Conservation (phyloP, 2,797 vertebrate species). For the Phoebastria nigripes region DNA sequence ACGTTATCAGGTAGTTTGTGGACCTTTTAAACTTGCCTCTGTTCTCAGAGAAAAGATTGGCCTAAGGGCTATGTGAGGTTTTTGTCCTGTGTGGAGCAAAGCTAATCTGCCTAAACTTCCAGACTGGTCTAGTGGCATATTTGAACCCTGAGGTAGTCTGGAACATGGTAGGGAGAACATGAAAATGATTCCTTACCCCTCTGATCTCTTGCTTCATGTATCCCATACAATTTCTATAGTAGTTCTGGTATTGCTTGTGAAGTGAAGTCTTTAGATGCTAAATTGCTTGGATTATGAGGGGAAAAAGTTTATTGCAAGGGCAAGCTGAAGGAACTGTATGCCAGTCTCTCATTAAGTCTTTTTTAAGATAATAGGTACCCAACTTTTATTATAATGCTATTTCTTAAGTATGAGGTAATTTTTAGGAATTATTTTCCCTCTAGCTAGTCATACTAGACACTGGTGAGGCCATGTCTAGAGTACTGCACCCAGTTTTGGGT, state of each 20-base stretch:
- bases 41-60: background rate
- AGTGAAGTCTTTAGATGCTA: background rate
- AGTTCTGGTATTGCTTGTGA: background rate
- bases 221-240: background rate
- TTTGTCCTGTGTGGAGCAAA: background rate
- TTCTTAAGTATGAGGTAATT: background rate
- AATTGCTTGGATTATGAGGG: background rate
- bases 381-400: background rate
- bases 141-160: background rate
- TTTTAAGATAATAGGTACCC: background rate
- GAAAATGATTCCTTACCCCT: background rate
- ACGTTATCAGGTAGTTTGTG: background rate
- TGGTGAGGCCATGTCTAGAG: background rate
- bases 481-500: background rate
- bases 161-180: background rate
- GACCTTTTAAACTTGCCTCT: background rate
- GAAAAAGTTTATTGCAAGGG: fast-evolving
- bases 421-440: background rate
- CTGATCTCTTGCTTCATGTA: fast-evolving
- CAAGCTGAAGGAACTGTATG: background rate
- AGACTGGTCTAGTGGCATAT: background rate
- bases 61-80: background rate
- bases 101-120: background rate
- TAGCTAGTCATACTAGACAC: background rate
- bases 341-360: background rate